A percentile compares a stretch with the other conserved stretches of the same genome.
These are phyloP conservation scores for Oithona nana DNA, from an alignment of 2,888 invertebrate species.

Conservation along the genomic window DNA sequence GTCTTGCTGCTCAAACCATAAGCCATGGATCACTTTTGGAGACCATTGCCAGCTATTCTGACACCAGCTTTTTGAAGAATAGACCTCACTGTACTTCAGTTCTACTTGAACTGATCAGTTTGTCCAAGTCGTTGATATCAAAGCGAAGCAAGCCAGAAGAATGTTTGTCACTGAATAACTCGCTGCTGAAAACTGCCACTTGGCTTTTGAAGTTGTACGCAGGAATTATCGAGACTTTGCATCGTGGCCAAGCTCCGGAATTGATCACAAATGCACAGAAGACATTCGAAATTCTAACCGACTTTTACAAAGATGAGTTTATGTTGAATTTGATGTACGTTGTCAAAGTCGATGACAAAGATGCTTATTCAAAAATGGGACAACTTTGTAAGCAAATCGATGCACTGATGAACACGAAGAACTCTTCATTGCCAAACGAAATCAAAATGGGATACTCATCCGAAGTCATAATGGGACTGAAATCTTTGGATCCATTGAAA, in stretches of 20 bases:
- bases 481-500: background rate
- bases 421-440: background rate
- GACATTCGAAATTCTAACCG: constrained; percentile 25
- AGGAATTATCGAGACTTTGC: constrained; percentile 23
- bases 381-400: background rate
- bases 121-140: constrained; percentile 18
- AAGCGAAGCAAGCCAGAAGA: constrained; percentile 52
- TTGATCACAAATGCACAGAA: constrained; percentile 22
- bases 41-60: constrained; percentile 65
- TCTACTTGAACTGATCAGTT: constrained; percentile 59
- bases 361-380: background rate
- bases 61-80: constrained; percentile 35
- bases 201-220: constrained; percentile 25
- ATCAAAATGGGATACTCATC: background rate
- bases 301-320: constrained; percentile 25
- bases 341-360: constrained; percentile 26
- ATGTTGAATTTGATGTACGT: constrained; percentile 27
- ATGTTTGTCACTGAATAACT: constrained; percentile 50
- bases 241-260: constrained; percentile 18
- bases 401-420: background rate
- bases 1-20: constrained; percentile 56
- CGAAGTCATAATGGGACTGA: background rate
- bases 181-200: constrained; percentile 50
- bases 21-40: background rate
- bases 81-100: constrained; percentile 74